Evolutionary conservation across 2,888 invertebrate species (phyloP), one percentile per base, ranked within the genome.

Genomic region (Pachliopta kotzebuea): DNA sequence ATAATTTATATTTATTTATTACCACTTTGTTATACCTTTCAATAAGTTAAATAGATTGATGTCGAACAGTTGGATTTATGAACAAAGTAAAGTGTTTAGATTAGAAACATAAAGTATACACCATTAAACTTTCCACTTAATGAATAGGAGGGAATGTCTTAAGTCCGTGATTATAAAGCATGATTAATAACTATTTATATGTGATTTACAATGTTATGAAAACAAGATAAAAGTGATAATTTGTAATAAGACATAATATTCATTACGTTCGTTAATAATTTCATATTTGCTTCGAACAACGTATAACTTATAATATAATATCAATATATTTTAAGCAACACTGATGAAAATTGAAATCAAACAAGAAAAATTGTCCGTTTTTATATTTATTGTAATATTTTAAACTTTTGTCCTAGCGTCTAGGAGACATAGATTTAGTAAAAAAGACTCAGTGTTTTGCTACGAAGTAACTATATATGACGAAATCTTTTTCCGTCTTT

Each of bases 61-160:
- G 6, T 45, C 45, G n/a, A 45, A 45, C n/a, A n/a, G 11, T 45
- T 18, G 45, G 45, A 45, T n/a, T n/a, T 45, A 45, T 45, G 45
- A 18, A 45, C n/a, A 45, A 45, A 42, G 18, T 42, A 42, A 42
- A 49, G 62, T 49, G 29, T 56, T 56, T 53, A 14, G n/a, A 21
- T 26, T 8, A 49, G 23, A 24, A 45, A 24, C 42, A 31, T 56
- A 31, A 62, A 37, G 31, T 56, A 14, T 52, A 52, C 23, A 52
- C 26, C 56, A 57, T 57, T 62, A 42, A 52, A 62, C 37, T 52
- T 62, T 57, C 62, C 62, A n/a, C 37, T 62, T 24, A 57, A 62
- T 14, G 52, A 42, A 24, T 26, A 26, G 37, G 53, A 61, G 21
- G 11, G 14, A 11, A 49, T 49, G 11, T 8, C 8, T 45, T 45